Evolutionary conservation across 2,113 vertebrate species (phyloP).

Genomic region (Uria lomvia): DNA sequence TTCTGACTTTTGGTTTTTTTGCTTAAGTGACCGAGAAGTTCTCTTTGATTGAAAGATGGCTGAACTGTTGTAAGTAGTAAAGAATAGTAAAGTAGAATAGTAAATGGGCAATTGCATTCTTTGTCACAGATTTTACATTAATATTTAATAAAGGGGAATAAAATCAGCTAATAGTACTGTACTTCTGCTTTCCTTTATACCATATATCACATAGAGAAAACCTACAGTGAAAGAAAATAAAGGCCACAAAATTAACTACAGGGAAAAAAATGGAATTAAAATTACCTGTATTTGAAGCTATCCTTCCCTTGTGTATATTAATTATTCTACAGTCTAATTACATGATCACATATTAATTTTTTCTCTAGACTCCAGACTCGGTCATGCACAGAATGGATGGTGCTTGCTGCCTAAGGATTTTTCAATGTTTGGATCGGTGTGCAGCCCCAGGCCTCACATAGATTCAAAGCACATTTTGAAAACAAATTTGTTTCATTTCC

Average conservation of each 20-base stretch:
- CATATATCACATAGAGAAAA: background rate
- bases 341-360: background rate
- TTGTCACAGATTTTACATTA: background rate
- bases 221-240: background rate
- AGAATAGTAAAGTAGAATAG: background rate
- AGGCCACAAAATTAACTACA: background rate
- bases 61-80: background rate
- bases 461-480: background rate
- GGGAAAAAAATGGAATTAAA: background rate
- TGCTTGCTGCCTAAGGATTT: background rate
- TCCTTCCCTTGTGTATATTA: slow-evolving; percentile 3
- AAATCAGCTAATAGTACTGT: background rate
- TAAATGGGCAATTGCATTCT: background rate
- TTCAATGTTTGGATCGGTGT: slow-evolving; percentile 16
- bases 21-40: background rate
- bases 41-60: background rate
- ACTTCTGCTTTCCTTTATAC: background rate
- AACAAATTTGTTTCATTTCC: background rate
- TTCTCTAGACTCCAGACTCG: background rate
- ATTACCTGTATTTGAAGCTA: slow-evolving; percentile 8
- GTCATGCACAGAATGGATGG: background rate
- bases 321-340: slow-evolving; percentile 46
- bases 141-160: background rate
- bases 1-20: background rate
- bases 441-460: background rate